phyloP scores from a whole-genome alignment of 2,113 vertebrate genomes.

The Leuciscus idus region DNA sequence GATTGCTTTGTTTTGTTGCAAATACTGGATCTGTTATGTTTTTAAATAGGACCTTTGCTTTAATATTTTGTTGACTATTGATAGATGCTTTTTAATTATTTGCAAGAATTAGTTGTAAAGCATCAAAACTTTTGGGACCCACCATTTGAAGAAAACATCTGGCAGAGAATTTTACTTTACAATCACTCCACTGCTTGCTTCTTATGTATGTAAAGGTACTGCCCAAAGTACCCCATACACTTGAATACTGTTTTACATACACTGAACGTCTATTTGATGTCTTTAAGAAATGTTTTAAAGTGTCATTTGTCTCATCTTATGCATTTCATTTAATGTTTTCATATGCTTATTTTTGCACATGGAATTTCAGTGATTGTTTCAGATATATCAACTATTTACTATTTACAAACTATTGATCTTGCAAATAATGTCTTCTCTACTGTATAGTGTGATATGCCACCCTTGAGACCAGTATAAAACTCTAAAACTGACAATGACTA shows the following conservation, averaged over 20 bases:
- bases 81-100: background rate
- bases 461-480: background rate
- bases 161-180: background rate
- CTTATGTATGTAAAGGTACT: background rate
- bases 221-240: background rate
- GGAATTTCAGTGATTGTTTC: background rate
- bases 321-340: background rate
- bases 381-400: background rate
- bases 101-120: background rate
- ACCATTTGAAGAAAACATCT: background rate
- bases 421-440: background rate
- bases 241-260: background rate
- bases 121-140: background rate
- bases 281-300: background rate
- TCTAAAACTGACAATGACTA: background rate
- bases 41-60: background rate
- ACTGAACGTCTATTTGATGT: background rate
- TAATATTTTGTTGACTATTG: background rate
- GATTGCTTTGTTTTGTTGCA: background rate
- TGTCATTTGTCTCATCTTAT: slow-evolving; percentile 7
- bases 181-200: background rate
- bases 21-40: background rate
- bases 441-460: background rate
- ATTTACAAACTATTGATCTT: background rate
- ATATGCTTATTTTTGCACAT: background rate